A percentile compares a stretch with the other conserved stretches of the same genome.
Evolutionary conservation across 2,888 invertebrate genomes (phyloP).

Genomic region (Drosophila antonietae): DNA sequence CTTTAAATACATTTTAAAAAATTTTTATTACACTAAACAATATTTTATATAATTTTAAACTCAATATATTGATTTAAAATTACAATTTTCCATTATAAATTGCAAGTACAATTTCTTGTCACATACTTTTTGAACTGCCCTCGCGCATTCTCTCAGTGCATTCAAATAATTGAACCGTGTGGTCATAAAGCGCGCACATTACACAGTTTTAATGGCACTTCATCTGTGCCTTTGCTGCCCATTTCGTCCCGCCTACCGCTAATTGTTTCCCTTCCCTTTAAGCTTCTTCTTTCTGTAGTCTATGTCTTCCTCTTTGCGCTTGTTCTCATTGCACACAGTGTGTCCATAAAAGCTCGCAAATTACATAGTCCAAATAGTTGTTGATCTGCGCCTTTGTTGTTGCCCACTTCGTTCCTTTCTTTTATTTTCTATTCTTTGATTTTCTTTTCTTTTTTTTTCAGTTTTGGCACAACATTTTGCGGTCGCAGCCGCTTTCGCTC

Average conservation of each 20-base stretch:
- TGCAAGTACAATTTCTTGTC: too few relatives aligned
- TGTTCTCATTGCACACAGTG: conserved; percentile 4
- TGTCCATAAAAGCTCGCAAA: conserved; percentile 10
- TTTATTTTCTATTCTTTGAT: conserved; percentile 20
- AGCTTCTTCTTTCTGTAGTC: neutral
- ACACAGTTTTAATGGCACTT: conserved; percentile 9
- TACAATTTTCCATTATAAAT: too few relatives aligned
- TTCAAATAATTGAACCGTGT: conserved; percentile 4
- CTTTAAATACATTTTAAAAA: too few relatives aligned
- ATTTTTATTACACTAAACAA: too few relatives aligned
- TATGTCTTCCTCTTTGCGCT: neutral
- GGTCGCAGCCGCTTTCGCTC: conserved; percentile 56
- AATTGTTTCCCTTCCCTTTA: conserved; percentile 1
- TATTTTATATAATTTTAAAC: too few relatives aligned
- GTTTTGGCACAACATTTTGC: conserved; percentile 54
- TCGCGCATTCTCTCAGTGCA: neutral
- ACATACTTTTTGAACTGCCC: too few relatives aligned
- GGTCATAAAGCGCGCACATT: conserved; percentile 9
- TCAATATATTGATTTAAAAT: neutral
- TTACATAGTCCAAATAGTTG: conserved; percentile 26
- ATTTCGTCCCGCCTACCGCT: neutral
- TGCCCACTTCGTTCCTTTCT: conserved; percentile 21
- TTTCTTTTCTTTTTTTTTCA: conserved; percentile 19
- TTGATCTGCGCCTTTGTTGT: conserved; percentile 16
- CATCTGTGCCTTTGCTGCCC: conserved; percentile 1